Evolutionary conservation across 2,888 invertebrate species (phyloP).

Genomic region (Phaonia tiefii): DNA sequence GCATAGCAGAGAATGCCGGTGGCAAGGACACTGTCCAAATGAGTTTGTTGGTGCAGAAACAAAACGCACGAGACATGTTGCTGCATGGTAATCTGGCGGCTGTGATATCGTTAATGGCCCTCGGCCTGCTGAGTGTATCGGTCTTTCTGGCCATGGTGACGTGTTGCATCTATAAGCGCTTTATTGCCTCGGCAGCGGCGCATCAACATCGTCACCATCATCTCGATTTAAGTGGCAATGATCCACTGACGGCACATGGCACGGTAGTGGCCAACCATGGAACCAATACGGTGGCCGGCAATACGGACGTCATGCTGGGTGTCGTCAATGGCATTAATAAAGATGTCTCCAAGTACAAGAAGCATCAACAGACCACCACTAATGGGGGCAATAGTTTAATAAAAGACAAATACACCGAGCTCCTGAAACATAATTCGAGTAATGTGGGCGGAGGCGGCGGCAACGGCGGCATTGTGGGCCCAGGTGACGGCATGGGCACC

Average conservation of each 20-base stretch:
- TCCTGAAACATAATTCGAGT: conserved; percentile 65
- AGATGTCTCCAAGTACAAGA: conserved; percentile 61
- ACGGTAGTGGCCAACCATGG: conserved; percentile 65
- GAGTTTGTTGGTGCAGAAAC: conserved; percentile 74
- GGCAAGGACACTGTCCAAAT: conserved; percentile 89
- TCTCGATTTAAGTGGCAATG: conserved; percentile 68
- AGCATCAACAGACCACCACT: conserved; percentile 67
- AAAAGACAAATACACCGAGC: conserved; percentile 67
- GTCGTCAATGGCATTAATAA: conserved; percentile 42
- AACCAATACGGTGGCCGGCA: conserved; percentile 61
- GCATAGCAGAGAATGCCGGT: conserved; percentile 90
- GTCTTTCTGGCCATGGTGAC: conserved; percentile 76
- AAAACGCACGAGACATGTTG: conserved; percentile 71
- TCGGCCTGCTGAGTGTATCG: conserved; percentile 76
- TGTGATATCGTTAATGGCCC: conserved; percentile 75
- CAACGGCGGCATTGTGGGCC: conserved; percentile 10
- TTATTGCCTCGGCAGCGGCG: conserved; percentile 72
- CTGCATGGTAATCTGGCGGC: conserved; percentile 75
- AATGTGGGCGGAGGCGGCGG: conserved; percentile 52
- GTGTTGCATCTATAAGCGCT: conserved; percentile 76
- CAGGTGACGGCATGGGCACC: conserved; percentile 41
- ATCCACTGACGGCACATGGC: conserved; percentile 63
- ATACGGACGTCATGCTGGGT: conserved; percentile 69
- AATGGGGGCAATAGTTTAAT: conserved; percentile 64
- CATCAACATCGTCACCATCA: conserved; percentile 73